phyloP scores from a whole-genome alignment of 2,797 vertebrate genomes.

The Diplodus puntazzo region DNA sequence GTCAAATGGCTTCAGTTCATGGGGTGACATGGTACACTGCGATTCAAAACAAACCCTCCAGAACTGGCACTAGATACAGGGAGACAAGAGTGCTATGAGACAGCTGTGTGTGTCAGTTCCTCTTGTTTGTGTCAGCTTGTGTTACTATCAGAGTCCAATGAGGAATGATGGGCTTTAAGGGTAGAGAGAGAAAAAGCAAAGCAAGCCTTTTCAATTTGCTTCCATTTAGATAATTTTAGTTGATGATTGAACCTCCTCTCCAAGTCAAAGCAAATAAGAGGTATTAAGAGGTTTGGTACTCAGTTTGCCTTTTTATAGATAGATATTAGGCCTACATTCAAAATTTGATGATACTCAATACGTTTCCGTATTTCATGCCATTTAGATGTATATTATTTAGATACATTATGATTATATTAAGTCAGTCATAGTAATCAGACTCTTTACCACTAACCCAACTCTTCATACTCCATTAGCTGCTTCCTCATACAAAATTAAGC shows the following conservation, averaged over 20 bases:
- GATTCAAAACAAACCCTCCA: constrained; percentile 15
- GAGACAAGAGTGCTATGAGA: constrained; percentile 48
- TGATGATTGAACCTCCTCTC: background rate
- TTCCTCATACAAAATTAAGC: no score
- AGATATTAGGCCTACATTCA: background rate
- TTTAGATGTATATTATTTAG: no score
- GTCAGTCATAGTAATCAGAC: no score
- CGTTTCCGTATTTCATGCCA: no score
- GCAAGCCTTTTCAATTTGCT: background rate
- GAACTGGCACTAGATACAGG: constrained; percentile 3
- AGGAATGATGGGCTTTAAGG: constrained; percentile 40
- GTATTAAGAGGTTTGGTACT: background rate
- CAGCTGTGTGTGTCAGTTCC: constrained; percentile 85
- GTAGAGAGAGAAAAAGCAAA: constrained; percentile 3
- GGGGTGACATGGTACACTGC: constrained; percentile 17
- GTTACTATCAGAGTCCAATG: constrained; percentile 69
- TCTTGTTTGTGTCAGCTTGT: constrained; percentile 81
- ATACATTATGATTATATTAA: no score
- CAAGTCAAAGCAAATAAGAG: background rate
- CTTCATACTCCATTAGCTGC: no score
- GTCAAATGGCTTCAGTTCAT: constrained; percentile 22
- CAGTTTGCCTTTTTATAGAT: background rate
- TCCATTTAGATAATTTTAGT: background rate
- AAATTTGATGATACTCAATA: background rate
- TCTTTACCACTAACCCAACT: no score